A percentile compares a stretch with the other conserved stretches of the same genome.
phyloP scores from a whole-genome alignment of 2,888 invertebrate genomes.

The Chrysopilus asiliformis region DNA sequence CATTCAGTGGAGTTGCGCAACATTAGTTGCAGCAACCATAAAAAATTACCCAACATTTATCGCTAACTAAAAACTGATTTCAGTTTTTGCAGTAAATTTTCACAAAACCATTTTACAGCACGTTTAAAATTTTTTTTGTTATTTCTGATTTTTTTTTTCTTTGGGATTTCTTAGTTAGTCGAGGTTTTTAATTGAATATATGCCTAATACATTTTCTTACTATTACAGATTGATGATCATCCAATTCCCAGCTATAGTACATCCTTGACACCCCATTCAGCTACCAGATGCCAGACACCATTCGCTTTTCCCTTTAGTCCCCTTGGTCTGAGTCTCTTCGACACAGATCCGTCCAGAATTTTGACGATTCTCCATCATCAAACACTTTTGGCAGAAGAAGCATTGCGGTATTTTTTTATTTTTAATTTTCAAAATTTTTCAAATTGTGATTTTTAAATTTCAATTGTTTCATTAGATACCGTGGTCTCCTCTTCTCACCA shows the following conservation, averaged over 20 bases:
- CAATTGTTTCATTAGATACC: conserved; percentile 22
- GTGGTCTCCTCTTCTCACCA: conserved; percentile 30
- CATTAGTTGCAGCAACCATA: no score
- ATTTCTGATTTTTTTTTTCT: background rate
- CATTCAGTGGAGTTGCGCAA: no score
- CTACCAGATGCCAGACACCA: conserved; percentile 38
- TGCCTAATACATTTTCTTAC: no score
- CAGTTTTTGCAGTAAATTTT: no score
- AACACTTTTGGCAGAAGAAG: conserved; percentile 36
- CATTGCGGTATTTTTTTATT: conserved; percentile 27
- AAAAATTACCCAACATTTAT: no score
- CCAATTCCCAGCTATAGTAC: conserved; percentile 18
- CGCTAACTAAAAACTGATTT: no score
- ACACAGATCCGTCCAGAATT: conserved; percentile 41
- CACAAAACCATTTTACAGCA: background rate
- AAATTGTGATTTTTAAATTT: background rate
- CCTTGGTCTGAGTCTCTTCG: conserved; percentile 34
- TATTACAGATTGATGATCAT: conserved; percentile 16
- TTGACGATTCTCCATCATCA: conserved; percentile 41
- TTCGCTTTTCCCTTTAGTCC: conserved; percentile 44
- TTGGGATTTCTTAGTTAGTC: no score
- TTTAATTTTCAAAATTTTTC: background rate
- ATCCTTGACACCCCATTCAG: conserved; percentile 17
- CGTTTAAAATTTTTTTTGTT: background rate
- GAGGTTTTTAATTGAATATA: no score